Base-by-base conservation (phyloP, 2,797 vertebrate genomes). In the Mareca penelope region DNA sequence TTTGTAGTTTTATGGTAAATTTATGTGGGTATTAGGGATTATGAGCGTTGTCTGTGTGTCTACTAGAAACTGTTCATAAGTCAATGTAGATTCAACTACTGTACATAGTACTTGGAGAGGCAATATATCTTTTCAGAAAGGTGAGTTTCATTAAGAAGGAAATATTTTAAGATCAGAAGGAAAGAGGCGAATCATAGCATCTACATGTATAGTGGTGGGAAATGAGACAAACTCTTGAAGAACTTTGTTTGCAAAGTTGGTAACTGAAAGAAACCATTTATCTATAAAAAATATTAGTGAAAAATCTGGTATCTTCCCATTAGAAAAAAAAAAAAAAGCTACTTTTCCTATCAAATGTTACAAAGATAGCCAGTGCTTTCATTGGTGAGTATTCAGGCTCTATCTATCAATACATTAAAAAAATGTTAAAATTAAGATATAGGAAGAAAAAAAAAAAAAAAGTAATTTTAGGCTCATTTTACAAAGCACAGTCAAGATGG, bases 41-140 rank as follows among this genome's bases (percentile, higher is more conserved):
- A 40, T 23, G 13, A 16, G 6, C 35, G 14, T 31, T 70, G 35
- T 59, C 52, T 59, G 21, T 29, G 6, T 56, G 8, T 24, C 16
- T 10, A 60, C 18, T 26, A 77, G 78, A n/a, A 52, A 7, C 18
- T 11, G 22, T 19, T 68, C 5, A 23, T 19, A 0, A 0, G 14
- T 69, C 65, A 33, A 21, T 46, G 17, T 39, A 88, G 28, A 16
- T 46, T 10, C 7, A 79, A 70, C 46, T 46, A n/a, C 13, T 61
- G 37, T 42, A 63, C 5, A 11, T 12, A 55, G 17, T 44, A 40
- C 7, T 48, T 67, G 48, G 46, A 77, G 28, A 23, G 56, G 31
- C 3, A 77, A 31, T 5, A 29, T 59, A 13, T 17, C 8, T 21
- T 61, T 85, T 53, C 33, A 40, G 42, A 71, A 85, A 26, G 13